Conservation (phyloP, 2,888 invertebrate genomes). For the Hymenopus coronatus region DNA sequence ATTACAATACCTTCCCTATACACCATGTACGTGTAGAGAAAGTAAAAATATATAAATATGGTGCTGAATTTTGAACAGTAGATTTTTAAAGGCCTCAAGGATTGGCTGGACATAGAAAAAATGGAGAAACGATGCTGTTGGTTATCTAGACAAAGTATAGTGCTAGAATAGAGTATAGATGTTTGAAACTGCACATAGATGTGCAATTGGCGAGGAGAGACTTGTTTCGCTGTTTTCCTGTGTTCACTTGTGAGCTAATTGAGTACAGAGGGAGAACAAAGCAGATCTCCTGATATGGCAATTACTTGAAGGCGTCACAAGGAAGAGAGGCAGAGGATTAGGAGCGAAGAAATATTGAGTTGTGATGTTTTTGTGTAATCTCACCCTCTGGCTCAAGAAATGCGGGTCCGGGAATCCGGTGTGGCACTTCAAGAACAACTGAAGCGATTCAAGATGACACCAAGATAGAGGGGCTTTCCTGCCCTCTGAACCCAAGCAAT, state of each 20-base stretch:
- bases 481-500: neutral
- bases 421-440: constrained; percentile 15
- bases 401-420: neutral
- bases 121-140: too few species aligned
- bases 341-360: neutral
- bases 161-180: too few species aligned
- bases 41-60: too few species aligned
- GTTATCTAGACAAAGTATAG: too few species aligned
- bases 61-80: too few species aligned
- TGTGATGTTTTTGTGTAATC: neutral
- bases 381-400: neutral
- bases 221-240: too few species aligned
- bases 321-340: neutral
- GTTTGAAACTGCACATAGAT: too few species aligned
- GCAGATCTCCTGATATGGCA: neutral
- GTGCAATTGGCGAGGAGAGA: too few species aligned
- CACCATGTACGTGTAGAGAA: too few species aligned
- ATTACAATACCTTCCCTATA: too few species aligned
- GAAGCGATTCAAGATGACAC: neutral
- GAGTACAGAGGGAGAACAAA: neutral
- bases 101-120: too few species aligned
- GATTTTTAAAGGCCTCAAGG: too few species aligned
- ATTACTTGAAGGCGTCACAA: neutral
- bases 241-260: neutral
- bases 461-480: neutral